These are phyloP conservation scores for Drosophila arawakana DNA, from an alignment of 1,140 invertebrate genomes.

Conservation along the genomic window DNA sequence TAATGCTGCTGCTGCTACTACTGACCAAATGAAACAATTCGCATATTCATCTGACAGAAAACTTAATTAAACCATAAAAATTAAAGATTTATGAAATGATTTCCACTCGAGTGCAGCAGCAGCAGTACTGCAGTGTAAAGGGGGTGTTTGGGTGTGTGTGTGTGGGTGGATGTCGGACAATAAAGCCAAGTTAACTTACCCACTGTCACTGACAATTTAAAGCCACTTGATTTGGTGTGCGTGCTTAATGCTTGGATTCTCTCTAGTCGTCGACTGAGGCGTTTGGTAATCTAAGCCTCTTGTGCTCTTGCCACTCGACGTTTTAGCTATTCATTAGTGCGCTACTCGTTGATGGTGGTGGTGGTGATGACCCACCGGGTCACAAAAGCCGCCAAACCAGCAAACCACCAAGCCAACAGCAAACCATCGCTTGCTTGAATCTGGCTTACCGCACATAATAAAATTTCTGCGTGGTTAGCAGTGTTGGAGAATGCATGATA, in stretches of 20 bases:
- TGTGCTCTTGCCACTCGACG: conserved; percentile 49
- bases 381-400: not conserved
- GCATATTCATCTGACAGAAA: not conserved
- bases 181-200: conserved; percentile 45
- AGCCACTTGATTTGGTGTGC: conserved; percentile 76
- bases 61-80: conserved; percentile 78
- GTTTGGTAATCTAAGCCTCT: conserved; percentile 57
- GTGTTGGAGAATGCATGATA: conserved; percentile 21
- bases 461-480: conserved; percentile 48
- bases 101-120: conserved; percentile 24
- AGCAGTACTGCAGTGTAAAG: conserved; percentile 2
- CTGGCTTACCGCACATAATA: conserved; percentile 52
- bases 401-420: not conserved
- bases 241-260: conserved; percentile 71
- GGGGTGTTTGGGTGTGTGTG: not conserved
- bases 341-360: conserved; percentile 3
- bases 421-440: conserved; percentile 14
- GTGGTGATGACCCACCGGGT: conserved; percentile 6
- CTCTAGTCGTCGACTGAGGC: conserved; percentile 51
- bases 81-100: conserved; percentile 79
- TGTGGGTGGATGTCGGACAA: conserved; percentile 19
- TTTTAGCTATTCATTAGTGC: conserved; percentile 50
- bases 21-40: conserved; percentile 22
- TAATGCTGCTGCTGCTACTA: not conserved
- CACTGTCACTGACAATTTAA: conserved; percentile 66